A percentile compares a stretch with the other conserved stretches of the same genome.
phyloP scores from a whole-genome alignment of 2,888 invertebrate genomes.

The Spisula subtruncata region DNA sequence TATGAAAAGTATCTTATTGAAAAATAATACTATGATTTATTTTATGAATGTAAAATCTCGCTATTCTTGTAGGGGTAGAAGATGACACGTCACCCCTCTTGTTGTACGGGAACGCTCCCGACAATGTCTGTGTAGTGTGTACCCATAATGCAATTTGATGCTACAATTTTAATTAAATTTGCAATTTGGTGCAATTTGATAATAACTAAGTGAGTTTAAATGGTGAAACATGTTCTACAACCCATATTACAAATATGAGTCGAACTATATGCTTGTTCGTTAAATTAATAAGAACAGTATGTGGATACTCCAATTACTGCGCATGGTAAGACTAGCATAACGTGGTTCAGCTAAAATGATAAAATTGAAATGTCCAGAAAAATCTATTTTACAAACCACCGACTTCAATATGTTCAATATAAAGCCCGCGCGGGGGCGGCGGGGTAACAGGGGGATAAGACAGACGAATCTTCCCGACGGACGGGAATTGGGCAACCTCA shows the following conservation, averaged over 20 bases:
- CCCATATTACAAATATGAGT: not conserved
- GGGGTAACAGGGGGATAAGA: no score
- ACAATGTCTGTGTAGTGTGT: not conserved
- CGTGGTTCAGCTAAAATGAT: no score
- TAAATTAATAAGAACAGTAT: no score
- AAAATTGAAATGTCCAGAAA: no score
- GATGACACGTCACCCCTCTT: not conserved
- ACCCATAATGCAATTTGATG: slow-evolving; percentile 34
- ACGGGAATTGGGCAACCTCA: no score
- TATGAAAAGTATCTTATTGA: slow-evolving; percentile 16
- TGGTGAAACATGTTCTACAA: not conserved
- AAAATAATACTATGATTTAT: slow-evolving; percentile 26
- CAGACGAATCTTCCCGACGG: no score
- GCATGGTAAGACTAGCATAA: no score
- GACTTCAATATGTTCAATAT: no score
- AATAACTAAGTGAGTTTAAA: not conserved
- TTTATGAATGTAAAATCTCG: slow-evolving; percentile 17
- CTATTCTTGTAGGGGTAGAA: not conserved
- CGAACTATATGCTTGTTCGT: no score
- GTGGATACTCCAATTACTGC: no score
- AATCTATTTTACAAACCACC: no score
- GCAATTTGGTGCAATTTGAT: slow-evolving; percentile 31
- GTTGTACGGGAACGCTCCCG: not conserved
- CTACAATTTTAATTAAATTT: slow-evolving; percentile 39
- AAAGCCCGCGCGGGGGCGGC: no score